Evolutionary conservation across 2,888 invertebrate genomes (phyloP).

Genomic region (Amiota mariae): DNA sequence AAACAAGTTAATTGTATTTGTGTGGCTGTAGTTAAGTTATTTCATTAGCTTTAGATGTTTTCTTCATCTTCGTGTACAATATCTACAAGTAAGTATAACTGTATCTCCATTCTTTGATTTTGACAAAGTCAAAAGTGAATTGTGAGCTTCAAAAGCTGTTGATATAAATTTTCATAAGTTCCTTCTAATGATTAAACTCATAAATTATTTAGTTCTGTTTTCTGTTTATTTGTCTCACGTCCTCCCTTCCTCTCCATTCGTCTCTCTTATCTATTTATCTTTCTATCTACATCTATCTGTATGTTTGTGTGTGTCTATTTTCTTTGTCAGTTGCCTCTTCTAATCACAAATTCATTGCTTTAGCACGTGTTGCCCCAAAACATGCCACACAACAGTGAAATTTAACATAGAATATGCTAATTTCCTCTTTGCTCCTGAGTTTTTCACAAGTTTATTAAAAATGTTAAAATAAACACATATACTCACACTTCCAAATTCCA

Average conservation of each 20-base stretch:
- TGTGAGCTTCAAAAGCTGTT: too few species aligned
- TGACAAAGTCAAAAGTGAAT: not conserved
- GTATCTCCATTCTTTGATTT: not conserved
- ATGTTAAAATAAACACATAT: conserved; percentile 2
- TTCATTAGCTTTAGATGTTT: conserved; percentile 27
- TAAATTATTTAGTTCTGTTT: conserved; percentile 16
- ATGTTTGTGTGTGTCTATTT: too few species aligned
- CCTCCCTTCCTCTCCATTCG: too few species aligned
- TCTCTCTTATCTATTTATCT: too few species aligned
- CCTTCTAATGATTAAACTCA: not conserved
- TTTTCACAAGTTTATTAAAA: conserved; percentile 22
- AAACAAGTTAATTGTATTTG: conserved; percentile 40
- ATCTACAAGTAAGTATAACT: too few species aligned
- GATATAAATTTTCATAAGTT: too few species aligned
- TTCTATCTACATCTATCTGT: too few species aligned
- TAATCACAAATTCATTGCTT: conserved; percentile 22
- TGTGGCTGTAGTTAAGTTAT: conserved; percentile 26
- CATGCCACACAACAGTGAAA: not conserved
- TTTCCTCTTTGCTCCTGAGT: not conserved
- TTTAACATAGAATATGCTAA: conserved; percentile 17
- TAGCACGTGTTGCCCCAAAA: not conserved
- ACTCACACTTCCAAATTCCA: not conserved
- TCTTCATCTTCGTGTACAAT: not conserved
- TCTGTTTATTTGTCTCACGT: not conserved
- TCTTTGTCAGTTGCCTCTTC: too few species aligned